Percentiles rank a stretch among this genome's conserved stretches.
Evolutionary conservation across 2,888 invertebrate species (phyloP).

Genomic region (Harpagoxenus sublaevis): DNA sequence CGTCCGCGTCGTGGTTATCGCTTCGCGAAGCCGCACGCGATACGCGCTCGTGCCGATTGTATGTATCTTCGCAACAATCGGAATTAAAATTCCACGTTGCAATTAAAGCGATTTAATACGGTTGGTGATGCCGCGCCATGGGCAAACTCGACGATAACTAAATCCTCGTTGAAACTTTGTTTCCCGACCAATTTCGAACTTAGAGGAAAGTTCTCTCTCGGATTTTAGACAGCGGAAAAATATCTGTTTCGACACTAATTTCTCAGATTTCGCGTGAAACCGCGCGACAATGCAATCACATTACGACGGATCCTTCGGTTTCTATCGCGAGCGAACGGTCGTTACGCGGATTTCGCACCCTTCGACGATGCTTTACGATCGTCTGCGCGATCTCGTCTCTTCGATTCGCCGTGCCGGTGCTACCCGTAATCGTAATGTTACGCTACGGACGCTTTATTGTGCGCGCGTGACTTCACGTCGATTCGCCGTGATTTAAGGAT

Average conservation of each 20-base stretch:
- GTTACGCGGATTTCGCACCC: background rate
- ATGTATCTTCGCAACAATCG: slow-evolving; percentile 16
- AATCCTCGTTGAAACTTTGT: background rate
- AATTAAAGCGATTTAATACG: slow-evolving; percentile 26
- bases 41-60: background rate
- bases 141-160: background rate
- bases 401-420: background rate
- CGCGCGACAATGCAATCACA: background rate
- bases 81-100: slow-evolving; percentile 13
- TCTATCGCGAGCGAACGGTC: background rate
- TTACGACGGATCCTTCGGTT: background rate
- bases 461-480: slow-evolving; percentile 60
- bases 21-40: slow-evolving; percentile 3
- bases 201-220: background rate
- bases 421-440: slow-evolving; percentile 34
- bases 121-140: background rate
- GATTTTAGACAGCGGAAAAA: background rate
- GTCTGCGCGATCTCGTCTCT: background rate
- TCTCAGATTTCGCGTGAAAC: background rate
- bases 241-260: background rate
- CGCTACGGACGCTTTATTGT: slow-evolving; percentile 61
- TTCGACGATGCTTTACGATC: background rate
- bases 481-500: slow-evolving; percentile 46
- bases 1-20: background rate
- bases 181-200: background rate